These are phyloP conservation scores for Somateria mollissima DNA, from an alignment of 2,797 vertebrate genomes.

Conservation along the genomic window DNA sequence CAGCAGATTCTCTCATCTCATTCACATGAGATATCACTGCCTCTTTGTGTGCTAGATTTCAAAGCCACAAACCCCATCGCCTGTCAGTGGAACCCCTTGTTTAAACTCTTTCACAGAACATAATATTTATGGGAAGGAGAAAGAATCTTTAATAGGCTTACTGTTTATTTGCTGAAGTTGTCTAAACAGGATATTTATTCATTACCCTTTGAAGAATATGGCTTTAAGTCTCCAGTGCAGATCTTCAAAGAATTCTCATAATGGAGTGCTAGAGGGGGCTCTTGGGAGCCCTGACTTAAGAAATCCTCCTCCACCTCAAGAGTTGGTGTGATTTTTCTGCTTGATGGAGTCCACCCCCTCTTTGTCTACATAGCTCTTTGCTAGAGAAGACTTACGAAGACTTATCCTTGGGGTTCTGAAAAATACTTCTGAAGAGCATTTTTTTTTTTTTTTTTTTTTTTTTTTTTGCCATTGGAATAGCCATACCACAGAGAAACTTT, in stretches of 20 bases:
- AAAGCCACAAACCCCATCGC: not conserved
- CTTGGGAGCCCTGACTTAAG: conserved; percentile 34
- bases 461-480: conserved; percentile 29
- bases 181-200: conserved; percentile 13
- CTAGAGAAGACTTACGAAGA: not conserved
- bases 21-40: not conserved
- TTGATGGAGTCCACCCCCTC: conserved; percentile 55
- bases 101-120: not conserved
- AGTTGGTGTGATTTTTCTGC: conserved; percentile 35
- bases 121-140: not conserved
- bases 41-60: not conserved
- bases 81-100: not conserved
- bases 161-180: conserved; percentile 15
- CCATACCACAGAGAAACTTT: not conserved
- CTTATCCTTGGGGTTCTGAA: conserved; percentile 29
- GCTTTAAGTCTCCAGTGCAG: conserved; percentile 2
- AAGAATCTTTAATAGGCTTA: not conserved
- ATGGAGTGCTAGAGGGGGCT: conserved; percentile 51
- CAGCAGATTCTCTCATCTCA: not conserved
- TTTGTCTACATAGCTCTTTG: conserved; percentile 42
- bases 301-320: conserved; percentile 62
- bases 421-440: conserved; percentile 16
- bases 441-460: not conserved
- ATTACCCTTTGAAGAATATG: conserved; percentile 59
- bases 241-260: conserved; percentile 55